These are phyloP conservation scores for Mesoclemmys tuberculata DNA, from an alignment of 2,113 vertebrate species.

Conservation along the genomic window DNA sequence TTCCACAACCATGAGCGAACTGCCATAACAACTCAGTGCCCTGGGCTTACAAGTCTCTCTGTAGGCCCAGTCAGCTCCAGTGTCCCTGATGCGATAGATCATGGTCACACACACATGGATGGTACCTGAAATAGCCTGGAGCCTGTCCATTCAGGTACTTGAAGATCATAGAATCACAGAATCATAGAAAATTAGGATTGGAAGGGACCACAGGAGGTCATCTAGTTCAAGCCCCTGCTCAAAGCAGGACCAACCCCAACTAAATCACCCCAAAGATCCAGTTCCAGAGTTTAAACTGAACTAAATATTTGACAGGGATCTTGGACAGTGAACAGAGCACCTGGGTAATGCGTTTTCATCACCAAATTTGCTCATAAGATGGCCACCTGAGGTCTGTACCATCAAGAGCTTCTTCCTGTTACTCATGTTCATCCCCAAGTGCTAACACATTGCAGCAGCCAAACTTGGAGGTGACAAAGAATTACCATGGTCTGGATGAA, in stretches of 20 bases:
- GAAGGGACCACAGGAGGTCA: too few species aligned
- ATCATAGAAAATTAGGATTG: too few species aligned
- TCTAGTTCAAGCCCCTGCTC: too few species aligned
- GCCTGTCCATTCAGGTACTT: background rate
- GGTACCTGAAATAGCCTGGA: background rate
- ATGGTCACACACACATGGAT: background rate
- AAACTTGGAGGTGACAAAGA: background rate
- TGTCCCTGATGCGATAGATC: background rate
- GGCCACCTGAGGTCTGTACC: background rate
- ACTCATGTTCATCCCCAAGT: background rate
- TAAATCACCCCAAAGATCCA: too few species aligned
- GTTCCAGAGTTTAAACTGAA: background rate
- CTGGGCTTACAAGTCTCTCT: background rate
- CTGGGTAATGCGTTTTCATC: background rate
- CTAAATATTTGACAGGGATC: background rate
- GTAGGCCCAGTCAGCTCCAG: background rate
- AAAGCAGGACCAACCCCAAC: too few species aligned
- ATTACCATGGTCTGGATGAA: background rate
- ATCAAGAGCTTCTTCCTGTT: background rate
- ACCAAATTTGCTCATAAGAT: background rate
- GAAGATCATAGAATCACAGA: background rate
- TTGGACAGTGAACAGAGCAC: background rate
- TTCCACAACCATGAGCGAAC: background rate
- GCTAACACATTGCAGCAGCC: background rate
- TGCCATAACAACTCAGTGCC: background rate